phyloP scores from a whole-genome alignment of 2,113 vertebrate genomes.

The Burhinus bistriatus region DNA sequence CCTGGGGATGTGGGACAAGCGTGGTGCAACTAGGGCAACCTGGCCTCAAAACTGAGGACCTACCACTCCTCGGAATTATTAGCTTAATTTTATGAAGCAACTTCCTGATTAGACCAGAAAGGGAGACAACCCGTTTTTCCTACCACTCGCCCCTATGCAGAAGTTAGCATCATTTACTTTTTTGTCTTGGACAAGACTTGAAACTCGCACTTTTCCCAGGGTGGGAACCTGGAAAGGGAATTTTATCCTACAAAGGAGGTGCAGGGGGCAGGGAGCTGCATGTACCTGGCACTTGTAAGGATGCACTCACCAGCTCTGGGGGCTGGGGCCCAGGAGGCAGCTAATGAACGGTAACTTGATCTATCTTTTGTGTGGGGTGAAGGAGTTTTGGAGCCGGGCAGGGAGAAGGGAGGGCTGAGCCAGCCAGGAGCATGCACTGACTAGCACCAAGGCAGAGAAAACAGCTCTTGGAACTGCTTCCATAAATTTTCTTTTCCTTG shows the following conservation, averaged over 20 bases:
- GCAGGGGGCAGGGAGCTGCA: not conserved
- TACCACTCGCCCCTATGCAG: fast-evolving
- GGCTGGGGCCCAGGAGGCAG: not conserved
- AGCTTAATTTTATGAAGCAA: not conserved
- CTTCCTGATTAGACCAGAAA: not conserved
- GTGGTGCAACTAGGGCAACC: not conserved
- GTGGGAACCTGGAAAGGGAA: not conserved
- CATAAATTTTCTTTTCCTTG: conserved; percentile 64
- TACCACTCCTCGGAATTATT: not conserved
- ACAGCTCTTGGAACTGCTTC: conserved; percentile 54
- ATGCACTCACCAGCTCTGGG: not conserved
- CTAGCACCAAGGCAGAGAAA: conserved; percentile 47
- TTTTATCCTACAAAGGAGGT: not conserved
- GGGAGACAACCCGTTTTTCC: not conserved
- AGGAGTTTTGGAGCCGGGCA: conserved; percentile 2
- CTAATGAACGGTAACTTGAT: conserved; percentile 22
- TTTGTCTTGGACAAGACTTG: not conserved
- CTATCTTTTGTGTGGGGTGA: conserved; percentile 20
- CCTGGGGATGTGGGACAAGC: not conserved
- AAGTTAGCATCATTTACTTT: not conserved
- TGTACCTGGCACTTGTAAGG: conserved; percentile 35
- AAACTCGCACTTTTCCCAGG: not conserved
- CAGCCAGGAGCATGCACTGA: conserved; percentile 50
- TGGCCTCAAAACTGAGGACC: not conserved
- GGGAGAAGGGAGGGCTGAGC: conserved; percentile 6